These are phyloP conservation scores for Adrianichthys oophorus DNA, from an alignment of 2,797 vertebrate genomes.

Conservation along the genomic window DNA sequence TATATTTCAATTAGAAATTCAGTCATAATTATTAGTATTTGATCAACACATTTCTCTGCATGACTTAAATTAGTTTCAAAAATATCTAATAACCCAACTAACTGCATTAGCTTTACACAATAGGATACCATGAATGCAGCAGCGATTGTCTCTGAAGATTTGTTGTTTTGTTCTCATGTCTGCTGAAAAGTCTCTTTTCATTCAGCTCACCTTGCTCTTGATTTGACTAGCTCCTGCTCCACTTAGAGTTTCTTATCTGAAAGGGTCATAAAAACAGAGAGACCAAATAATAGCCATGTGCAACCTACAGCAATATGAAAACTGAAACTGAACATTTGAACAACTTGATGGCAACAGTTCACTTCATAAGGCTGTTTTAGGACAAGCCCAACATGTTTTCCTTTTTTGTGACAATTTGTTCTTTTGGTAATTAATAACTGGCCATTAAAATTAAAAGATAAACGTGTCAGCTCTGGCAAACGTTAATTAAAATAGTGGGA, in stretches of 20 bases:
- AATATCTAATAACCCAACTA: no score
- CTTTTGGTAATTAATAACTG: no score
- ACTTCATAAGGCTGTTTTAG: no score
- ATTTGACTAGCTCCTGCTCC: slow-evolving; percentile 23
- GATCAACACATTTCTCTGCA: no score
- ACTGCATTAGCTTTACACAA: background rate
- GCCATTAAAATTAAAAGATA: no score
- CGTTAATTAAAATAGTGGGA: slow-evolving; percentile 19
- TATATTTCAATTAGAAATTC: no score
- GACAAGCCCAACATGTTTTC: no score
- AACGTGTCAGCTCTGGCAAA: no score
- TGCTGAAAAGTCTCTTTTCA: slow-evolving; percentile 45
- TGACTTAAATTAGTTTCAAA: no score
- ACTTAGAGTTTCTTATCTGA: slow-evolving; percentile 35
- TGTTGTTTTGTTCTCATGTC: slow-evolving; percentile 43
- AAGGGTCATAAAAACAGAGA: slow-evolving; percentile 39
- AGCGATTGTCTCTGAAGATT: slow-evolving; percentile 13
- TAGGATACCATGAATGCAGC: slow-evolving; percentile 13
- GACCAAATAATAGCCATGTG: slow-evolving; percentile 8
- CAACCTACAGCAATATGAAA: slow-evolving; percentile 3
- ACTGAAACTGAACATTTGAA: slow-evolving; percentile 3
- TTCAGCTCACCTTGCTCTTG: slow-evolving; percentile 43
- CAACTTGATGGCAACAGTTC: no score
- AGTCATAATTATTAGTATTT: no score
- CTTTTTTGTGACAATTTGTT: no score